Evolutionary conservation across 2,797 vertebrate species (phyloP).

Genomic region (Neosilurus hyrtlii): DNA sequence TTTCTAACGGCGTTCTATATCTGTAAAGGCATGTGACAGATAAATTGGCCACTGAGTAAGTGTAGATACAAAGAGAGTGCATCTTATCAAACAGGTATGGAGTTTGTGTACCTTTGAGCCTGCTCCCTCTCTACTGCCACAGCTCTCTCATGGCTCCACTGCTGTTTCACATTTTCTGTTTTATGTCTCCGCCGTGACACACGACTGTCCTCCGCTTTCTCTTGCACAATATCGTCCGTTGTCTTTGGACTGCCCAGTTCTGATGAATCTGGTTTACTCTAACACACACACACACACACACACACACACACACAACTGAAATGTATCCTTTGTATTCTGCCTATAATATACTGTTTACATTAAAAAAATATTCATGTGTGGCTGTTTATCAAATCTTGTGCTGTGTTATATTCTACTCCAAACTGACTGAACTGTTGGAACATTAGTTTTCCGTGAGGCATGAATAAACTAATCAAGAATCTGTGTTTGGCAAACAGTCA

Average conservation of each 20-base stretch:
- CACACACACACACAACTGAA: slow-evolving; percentile 9
- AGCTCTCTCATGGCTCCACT: slow-evolving; percentile 81
- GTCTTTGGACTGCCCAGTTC: slow-evolving; percentile 94
- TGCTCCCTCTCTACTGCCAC: slow-evolving; percentile 80
- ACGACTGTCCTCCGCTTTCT: slow-evolving; percentile 86
- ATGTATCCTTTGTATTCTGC: neutral
- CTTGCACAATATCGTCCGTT: slow-evolving; percentile 93
- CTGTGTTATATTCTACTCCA: neutral
- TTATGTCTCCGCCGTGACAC: slow-evolving; percentile 86
- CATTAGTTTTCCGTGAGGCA: too few relatives aligned
- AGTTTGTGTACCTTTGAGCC: slow-evolving; percentile 46
- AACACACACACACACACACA: neutral
- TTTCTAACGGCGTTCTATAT: neutral
- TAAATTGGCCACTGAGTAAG: neutral
- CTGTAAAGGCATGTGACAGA: neutral
- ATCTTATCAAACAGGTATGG: neutral
- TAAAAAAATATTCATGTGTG: neutral
- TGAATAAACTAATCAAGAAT: slow-evolving; percentile 10
- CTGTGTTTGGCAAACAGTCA: neutral
- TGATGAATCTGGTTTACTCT: slow-evolving; percentile 90
- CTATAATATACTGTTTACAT: neutral
- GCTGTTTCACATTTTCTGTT: slow-evolving; percentile 90
- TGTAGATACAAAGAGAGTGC: neutral
- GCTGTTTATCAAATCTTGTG: neutral
- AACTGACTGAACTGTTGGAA: neutral